Conservation (phyloP, 2,888 invertebrate species). For the Parasteatoda lunata region DNA sequence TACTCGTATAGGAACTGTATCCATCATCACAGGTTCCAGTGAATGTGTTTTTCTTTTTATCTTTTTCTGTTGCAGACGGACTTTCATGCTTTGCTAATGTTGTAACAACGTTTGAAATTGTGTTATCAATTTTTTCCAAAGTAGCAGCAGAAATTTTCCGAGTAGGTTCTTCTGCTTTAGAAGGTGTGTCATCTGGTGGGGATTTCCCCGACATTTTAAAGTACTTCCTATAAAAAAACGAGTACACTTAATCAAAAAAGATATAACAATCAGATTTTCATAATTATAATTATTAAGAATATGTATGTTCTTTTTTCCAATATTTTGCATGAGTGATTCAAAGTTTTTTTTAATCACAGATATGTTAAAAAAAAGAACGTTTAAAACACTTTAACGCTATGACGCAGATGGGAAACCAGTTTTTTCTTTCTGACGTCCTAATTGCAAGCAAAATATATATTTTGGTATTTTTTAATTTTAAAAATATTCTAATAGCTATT, state of each 20-base stretch:
- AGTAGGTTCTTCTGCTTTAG: conserved; percentile 26
- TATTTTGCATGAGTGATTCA: no score
- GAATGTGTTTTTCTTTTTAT: conserved; percentile 52
- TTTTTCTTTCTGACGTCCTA: no score
- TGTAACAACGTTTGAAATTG: conserved; percentile 46
- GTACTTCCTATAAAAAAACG: conserved; percentile 3
- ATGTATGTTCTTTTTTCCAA: no score
- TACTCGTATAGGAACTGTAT: conserved; percentile 67
- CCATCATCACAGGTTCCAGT: conserved; percentile 60
- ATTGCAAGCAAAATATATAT: no score
- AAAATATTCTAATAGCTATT: no score
- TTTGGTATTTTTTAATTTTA: no score
- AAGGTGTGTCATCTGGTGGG: conserved; percentile 34
- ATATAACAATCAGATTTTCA: neutral
- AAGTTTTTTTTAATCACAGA: no score
- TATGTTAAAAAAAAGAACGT: no score
- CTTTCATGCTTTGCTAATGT: conserved; percentile 50
- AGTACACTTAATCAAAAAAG: neutral
- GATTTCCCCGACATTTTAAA: conserved; percentile 48
- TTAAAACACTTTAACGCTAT: no score
- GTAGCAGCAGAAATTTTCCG: conserved; percentile 13
- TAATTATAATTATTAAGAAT: neutral
- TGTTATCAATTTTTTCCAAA: conserved; percentile 48
- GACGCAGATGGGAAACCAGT: no score
- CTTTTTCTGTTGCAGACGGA: conserved; percentile 54